These are phyloP conservation scores for Oxycera nigricornis DNA, from an alignment of 2,888 invertebrate species.

Conservation along the genomic window DNA sequence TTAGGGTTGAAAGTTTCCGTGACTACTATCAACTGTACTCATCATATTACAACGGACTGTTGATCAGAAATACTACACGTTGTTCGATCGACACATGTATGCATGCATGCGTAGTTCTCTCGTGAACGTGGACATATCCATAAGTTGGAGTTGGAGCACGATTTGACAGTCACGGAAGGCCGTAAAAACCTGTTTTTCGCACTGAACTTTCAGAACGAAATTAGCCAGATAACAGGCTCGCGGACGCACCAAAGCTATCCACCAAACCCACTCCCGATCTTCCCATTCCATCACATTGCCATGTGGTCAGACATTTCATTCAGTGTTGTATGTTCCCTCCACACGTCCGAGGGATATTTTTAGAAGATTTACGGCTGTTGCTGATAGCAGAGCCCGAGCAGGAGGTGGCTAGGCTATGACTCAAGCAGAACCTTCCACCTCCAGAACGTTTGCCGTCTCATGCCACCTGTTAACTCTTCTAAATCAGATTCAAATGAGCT, in stretches of 20 bases:
- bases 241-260: not conserved
- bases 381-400: not conserved
- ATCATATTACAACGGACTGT: not conserved
- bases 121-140: not conserved
- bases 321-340: not conserved
- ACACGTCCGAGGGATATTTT: not conserved
- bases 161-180: conserved; percentile 36
- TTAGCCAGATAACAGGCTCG: conserved; percentile 18
- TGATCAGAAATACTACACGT: not conserved
- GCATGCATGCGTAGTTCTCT: not conserved
- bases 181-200: conserved; percentile 31
- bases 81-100: not conserved
- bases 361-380: not conserved
- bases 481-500: not conserved
- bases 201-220: conserved; percentile 20
- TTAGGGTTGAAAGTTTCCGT: no score
- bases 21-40: no score
- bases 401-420: not conserved
- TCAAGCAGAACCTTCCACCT: not conserved
- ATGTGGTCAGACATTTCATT: conserved; percentile 9
- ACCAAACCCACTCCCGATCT: not conserved
- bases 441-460: not conserved
- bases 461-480: not conserved
- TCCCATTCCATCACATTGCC: not conserved
- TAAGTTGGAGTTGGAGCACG: not conserved